phyloP scores from a whole-genome alignment of 2,113 vertebrate genomes.

The Pycnonotus jocosus region DNA sequence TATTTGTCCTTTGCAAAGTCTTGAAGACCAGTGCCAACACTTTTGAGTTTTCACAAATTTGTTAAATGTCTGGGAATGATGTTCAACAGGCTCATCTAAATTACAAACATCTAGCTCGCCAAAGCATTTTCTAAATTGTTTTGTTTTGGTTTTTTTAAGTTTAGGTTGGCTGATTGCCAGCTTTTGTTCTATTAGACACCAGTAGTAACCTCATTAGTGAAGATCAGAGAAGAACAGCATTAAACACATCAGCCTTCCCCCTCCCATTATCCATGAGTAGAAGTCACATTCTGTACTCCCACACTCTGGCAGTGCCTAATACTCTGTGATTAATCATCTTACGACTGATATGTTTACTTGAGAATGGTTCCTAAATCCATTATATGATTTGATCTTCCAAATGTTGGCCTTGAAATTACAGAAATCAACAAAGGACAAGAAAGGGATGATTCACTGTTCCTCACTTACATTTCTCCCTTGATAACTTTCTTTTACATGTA shows the following conservation, averaged over 20 bases:
- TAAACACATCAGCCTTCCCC: not conserved
- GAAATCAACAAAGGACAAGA: not conserved
- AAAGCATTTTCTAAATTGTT: not conserved
- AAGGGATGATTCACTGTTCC: not conserved
- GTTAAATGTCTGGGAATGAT: not conserved
- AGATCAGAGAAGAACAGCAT: not conserved
- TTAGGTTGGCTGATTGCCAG: not conserved
- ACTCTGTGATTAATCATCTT: not conserved
- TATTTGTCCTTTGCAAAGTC: not conserved
- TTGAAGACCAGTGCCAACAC: not conserved
- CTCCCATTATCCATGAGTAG: not conserved
- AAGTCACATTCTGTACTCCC: not conserved
- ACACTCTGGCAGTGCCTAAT: not conserved
- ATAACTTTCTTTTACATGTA: not conserved
- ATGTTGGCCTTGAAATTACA: not conserved
- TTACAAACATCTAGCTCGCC: not conserved
- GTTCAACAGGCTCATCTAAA: not conserved
- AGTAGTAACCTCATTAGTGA: not conserved
- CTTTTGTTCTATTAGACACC: not conserved
- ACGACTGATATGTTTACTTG: not conserved
- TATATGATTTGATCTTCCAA: not conserved
- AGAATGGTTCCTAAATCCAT: not conserved
- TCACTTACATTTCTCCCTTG: not conserved
- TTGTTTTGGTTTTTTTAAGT: not conserved
- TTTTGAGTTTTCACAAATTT: not conserved